These are phyloP conservation scores for Anabacerthia variegaticeps DNA, from an alignment of 2,797 vertebrate genomes.

Conservation along the genomic window DNA sequence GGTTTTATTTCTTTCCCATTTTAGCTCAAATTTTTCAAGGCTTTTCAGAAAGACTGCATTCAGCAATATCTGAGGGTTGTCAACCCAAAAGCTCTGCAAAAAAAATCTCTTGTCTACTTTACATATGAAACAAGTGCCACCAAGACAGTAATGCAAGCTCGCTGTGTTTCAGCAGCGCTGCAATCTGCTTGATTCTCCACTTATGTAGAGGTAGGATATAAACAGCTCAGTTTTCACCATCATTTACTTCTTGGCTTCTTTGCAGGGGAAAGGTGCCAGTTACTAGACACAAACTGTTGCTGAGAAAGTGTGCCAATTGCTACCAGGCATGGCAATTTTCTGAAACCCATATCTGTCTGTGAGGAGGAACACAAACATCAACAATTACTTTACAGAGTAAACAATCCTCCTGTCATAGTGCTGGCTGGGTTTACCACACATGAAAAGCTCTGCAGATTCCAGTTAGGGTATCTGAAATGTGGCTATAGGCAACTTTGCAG, in stretches of 20 bases:
- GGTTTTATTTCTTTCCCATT: background rate
- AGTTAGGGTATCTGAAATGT: background rate
- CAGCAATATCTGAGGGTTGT: conserved; percentile 27
- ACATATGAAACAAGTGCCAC: background rate
- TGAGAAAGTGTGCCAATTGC: conserved; percentile 43
- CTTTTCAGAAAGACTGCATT: conserved; percentile 15
- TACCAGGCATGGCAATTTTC: background rate
- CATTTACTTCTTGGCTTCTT: conserved; percentile 50
- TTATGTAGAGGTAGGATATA: conserved; percentile 24
- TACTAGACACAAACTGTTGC: conserved; percentile 55
- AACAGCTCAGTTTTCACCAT: conserved; percentile 16
- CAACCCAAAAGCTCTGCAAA: background rate
- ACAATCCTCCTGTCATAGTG: background rate
- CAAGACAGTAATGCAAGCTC: conserved; percentile 5
- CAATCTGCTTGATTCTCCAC: conserved; percentile 48
- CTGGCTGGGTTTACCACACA: background rate
- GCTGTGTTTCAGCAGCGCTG: background rate
- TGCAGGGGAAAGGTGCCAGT: conserved; percentile 46
- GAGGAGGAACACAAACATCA: conserved; percentile 47
- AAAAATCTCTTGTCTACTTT: conserved; percentile 23
- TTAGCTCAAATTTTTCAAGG: background rate
- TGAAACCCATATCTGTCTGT: conserved; percentile 41
- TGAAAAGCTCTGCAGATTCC: background rate
- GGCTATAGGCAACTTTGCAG: background rate
- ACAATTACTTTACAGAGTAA: conserved; percentile 27